Percentiles rank a stretch among this genome's conserved stretches.
Conservation (phyloP, 1,140 invertebrate species). For the Nautilus pompilius region DNA sequence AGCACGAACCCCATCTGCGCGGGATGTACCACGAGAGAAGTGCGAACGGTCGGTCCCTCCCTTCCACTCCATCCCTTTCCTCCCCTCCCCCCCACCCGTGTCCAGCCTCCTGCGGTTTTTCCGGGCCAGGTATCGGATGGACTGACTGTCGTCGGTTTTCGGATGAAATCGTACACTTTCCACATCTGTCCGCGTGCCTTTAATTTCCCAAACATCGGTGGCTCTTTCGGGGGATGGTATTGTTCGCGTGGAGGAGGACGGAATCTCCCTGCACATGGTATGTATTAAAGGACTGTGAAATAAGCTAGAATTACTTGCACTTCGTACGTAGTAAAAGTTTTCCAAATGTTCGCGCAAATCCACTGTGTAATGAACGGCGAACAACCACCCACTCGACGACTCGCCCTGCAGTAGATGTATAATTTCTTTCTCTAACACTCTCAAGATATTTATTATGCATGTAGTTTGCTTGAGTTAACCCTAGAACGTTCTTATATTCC, state of each 20-base stretch:
- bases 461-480: background rate
- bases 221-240: background rate
- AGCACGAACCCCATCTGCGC: background rate
- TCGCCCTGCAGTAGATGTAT: background rate
- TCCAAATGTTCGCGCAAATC: constrained; percentile 3
- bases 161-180: background rate
- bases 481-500: background rate
- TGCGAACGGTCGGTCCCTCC: background rate
- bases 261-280: no score
- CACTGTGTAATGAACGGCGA: background rate
- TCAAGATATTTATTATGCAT: background rate
- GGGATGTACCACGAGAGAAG: background rate
- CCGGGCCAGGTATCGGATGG: background rate
- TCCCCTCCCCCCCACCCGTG: background rate
- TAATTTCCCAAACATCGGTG: background rate
- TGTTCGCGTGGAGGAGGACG: no score
- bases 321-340: background rate
- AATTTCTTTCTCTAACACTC: background rate
- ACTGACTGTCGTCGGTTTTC: no score
- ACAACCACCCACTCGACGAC: no score
- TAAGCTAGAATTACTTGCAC: constrained; percentile 11
- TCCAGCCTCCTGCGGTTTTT: constrained; percentile 4
- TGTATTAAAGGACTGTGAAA: constrained; percentile 6
- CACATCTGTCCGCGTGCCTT: constrained; percentile 4
- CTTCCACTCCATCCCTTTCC: background rate